Percentiles rank a stretch among this genome's conserved stretches.
These are phyloP conservation scores for Nasonia longicornis DNA, from an alignment of 1,140 invertebrate species.

Conservation along the genomic window DNA sequence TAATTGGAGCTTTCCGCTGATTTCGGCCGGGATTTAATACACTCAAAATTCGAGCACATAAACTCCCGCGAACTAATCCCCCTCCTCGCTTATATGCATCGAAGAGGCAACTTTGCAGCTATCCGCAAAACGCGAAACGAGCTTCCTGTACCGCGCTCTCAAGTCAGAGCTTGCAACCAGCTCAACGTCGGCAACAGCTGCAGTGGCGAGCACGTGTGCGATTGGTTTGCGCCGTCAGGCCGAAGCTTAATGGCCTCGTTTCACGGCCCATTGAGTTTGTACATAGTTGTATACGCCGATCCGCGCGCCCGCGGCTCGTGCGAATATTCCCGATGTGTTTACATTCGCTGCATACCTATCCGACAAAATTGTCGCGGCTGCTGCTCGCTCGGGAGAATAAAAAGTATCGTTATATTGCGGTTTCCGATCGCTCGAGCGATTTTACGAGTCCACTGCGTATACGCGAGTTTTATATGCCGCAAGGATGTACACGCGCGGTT, in stretches of 20 bases:
- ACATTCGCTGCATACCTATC: background rate
- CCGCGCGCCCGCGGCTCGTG: background rate
- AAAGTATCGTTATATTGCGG: too few species aligned
- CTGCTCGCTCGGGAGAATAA: too few species aligned
- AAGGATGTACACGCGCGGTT: background rate
- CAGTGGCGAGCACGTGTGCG: conserved; percentile 23
- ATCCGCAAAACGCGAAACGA: background rate
- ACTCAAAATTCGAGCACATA: background rate
- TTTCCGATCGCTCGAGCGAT: too few species aligned
- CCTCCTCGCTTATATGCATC: background rate
- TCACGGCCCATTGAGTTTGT: conserved; percentile 59
- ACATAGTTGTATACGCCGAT: conserved; percentile 36
- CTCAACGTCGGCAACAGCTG: background rate
- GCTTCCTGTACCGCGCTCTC: background rate
- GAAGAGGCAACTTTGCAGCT: background rate
- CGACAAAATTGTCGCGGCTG: too few species aligned
- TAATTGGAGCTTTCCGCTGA: background rate
- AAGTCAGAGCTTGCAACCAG: background rate
- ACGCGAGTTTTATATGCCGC: too few species aligned
- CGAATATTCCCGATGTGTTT: conserved; percentile 19
- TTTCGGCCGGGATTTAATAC: background rate
- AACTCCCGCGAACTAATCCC: background rate
- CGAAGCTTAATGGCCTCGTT: conserved; percentile 62
- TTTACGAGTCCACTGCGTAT: too few species aligned
- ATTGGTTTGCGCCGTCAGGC: conserved; percentile 49